phyloP scores from a whole-genome alignment of 2,888 invertebrate species.

The Tricholauxania praeusta region DNA sequence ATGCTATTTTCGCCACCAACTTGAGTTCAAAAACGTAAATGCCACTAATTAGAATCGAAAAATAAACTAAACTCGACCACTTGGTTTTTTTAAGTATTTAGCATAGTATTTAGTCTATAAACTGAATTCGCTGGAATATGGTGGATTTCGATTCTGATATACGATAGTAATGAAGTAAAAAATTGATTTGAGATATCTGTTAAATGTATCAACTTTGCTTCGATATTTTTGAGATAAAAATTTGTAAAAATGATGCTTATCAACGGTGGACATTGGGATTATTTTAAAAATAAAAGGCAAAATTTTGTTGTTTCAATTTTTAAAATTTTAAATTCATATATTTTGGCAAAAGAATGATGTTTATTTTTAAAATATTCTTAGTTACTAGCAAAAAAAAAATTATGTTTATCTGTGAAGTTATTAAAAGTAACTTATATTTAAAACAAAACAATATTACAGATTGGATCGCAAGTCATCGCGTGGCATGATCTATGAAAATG shows the following conservation, averaged over 20 bases:
- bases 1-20: slow-evolving; percentile 26
- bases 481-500: slow-evolving; percentile 95
- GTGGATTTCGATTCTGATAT: slow-evolving; percentile 6
- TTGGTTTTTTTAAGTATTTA: slow-evolving; percentile 3
- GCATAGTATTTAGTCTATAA: slow-evolving; percentile 54
- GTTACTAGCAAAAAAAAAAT: not conserved
- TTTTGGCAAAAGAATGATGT: not conserved
- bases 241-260: slow-evolving; percentile 49
- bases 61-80: slow-evolving; percentile 15
- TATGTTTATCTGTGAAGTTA: slow-evolving; percentile 19
- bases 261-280: slow-evolving; percentile 54
- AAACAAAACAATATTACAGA: slow-evolving; percentile 66
- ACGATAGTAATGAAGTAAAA: not conserved
- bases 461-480: slow-evolving; percentile 92
- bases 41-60: slow-evolving; percentile 50
- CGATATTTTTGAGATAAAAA: not conserved
- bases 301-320: slow-evolving; percentile 29
- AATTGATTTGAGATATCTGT: not conserved
- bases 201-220: not conserved
- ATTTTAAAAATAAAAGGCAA: slow-evolving; percentile 54
- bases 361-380: slow-evolving; percentile 3
- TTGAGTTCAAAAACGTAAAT: slow-evolving; percentile 32
- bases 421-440: slow-evolving; percentile 18
- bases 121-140: slow-evolving; percentile 55
- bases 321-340: not conserved